Conservation (phyloP, 30 jellyfish, hydroid and myxozoan species). For the Aurelia aurita complex sp. Pacific region DNA sequence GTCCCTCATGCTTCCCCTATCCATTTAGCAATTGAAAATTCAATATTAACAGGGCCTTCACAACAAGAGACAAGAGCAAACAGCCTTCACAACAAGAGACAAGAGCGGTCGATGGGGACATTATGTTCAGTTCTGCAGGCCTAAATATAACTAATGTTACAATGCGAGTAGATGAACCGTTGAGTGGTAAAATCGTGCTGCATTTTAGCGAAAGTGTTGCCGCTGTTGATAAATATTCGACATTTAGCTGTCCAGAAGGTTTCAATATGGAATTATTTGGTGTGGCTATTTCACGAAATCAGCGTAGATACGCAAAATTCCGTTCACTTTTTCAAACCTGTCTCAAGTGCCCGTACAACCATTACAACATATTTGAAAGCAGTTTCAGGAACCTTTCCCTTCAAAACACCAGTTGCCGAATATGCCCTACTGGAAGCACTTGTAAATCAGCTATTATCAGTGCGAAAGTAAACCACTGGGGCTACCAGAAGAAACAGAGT, state of each 20-base stretch:
- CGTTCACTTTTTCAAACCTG: neutral
- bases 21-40: neutral
- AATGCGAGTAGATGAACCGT: slow-evolving; percentile 2
- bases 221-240: slow-evolving; percentile 2
- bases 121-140: slow-evolving; percentile 11
- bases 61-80: neutral
- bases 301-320: neutral
- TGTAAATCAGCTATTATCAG: slow-evolving; percentile 10
- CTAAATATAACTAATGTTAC: neutral
- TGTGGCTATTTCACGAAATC: neutral
- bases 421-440: slow-evolving; percentile 49
- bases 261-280: slow-evolving; percentile 1
- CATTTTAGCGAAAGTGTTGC: neutral
- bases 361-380: slow-evolving; percentile 18
- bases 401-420: slow-evolving; percentile 5
- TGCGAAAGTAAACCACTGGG: slow-evolving; percentile 51
- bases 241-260: slow-evolving; percentile 7
- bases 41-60: neutral
- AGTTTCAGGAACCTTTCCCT: neutral
- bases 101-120: slow-evolving; percentile 24
- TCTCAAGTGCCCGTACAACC: slow-evolving; percentile 27
- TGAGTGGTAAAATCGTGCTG: slow-evolving; percentile 1
- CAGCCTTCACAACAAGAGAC: neutral
- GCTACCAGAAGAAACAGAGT: slow-evolving; percentile 3
- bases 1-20: neutral